phyloP scores from a whole-genome alignment of 2,888 invertebrate species.

The Nematopogon swammerdamellus region DNA sequence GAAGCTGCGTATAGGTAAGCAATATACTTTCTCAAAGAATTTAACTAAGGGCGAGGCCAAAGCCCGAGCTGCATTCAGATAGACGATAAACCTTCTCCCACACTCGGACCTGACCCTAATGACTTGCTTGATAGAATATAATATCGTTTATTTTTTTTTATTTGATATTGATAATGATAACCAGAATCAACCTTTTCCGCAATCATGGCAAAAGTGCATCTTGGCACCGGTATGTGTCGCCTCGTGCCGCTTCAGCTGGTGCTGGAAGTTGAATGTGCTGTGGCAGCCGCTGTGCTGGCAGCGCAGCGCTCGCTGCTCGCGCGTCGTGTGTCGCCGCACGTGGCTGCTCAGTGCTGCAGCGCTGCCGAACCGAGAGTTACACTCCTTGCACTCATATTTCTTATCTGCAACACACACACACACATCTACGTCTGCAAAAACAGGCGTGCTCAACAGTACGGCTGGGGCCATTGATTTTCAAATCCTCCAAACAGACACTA shows the following conservation, averaged over 20 bases:
- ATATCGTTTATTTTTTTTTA: too few species aligned
- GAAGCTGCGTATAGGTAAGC: too few species aligned
- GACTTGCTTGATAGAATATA: too few species aligned
- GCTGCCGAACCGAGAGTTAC: conserved; percentile 31
- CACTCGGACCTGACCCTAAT: too few species aligned
- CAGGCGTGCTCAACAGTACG: too few species aligned
- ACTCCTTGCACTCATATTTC: conserved; percentile 29
- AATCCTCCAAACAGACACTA: too few species aligned
- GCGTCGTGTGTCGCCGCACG: conserved; percentile 31
- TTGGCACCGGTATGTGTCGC: conserved; percentile 36
- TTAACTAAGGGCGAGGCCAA: too few species aligned
- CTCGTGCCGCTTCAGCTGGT: conserved; percentile 44
- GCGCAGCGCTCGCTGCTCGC: conserved; percentile 28
- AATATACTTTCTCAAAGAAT: too few species aligned
- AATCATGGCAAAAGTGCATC: conserved; percentile 34
- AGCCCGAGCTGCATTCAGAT: too few species aligned
- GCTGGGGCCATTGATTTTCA: too few species aligned
- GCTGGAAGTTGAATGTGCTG: conserved; percentile 42
- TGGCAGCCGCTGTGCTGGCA: conserved; percentile 30
- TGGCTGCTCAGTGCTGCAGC: conserved; percentile 34
- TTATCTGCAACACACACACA: conserved; percentile 24
- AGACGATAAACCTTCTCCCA: too few species aligned
- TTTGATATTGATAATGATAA: too few species aligned
- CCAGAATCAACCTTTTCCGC: conserved; percentile 32
- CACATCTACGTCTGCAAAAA: neutral